Evolutionary conservation across 2,113 vertebrate species (phyloP), one percentile per base, ranked within the genome.

Genomic region (Trichechus manatus): DNA sequence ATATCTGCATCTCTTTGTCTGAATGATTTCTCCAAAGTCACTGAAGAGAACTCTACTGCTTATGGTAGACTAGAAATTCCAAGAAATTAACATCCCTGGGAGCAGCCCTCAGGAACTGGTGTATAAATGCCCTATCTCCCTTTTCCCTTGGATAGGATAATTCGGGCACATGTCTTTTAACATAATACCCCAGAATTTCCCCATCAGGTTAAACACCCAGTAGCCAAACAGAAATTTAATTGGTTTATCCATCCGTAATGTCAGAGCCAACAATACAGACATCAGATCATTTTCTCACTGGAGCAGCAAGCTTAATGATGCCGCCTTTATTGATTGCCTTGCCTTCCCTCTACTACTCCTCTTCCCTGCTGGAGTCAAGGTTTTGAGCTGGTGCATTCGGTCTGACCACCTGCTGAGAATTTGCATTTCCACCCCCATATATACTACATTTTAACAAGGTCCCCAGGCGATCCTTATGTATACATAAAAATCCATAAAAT

Each of bases 141-240:
- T 64, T 79, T 29, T 8, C 17, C 20, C 82, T 63, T 33, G 27
- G 20, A 11, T 72, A 29, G n/a, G 22, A 56, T 15, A 56, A 56
- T 56, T 56, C 53, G 15, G 53, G 13, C 9, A 22, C 56, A 66
- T 17, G 33, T 47, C 53, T 14, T 72, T 95, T 56, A 92, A 83
- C 10, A 20, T 85, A 86, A 9, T 68, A 39, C 75, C 33, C 31
- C 19, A 53, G 56, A 44, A 7, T 61, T 92, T 92, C 13, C 81
- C 75, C 14, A 1, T 13, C 6, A 92, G 42, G 42, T 83, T 83
- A 68, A 74, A 13, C 29, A 68, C 22, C 23, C 25, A 59, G 31
- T 36, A 95, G 93, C 80, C 64, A 93, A 90, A 94, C 81, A 93
- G 70, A 95, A 95, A 97, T 88, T 96, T 85, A 96, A 97, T 87